Conservation (phyloP, 2,113 vertebrate genomes). For the Hiodon alosoides region DNA sequence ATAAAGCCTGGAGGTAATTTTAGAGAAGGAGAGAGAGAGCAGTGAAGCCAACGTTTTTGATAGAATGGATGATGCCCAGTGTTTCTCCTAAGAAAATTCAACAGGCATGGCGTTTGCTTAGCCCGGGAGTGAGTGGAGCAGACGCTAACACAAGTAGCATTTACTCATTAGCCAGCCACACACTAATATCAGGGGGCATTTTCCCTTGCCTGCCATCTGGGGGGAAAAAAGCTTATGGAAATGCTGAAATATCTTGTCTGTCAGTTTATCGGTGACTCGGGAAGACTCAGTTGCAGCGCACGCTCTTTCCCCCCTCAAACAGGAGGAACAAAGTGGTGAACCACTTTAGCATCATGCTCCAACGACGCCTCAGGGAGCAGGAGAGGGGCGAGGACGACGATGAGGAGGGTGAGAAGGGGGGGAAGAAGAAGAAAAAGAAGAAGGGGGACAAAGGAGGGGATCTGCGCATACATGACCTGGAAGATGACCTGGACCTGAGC, state of each 20-base stretch:
- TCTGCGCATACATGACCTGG: conserved; percentile 81
- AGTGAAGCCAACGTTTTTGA: not conserved
- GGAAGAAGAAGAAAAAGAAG: conserved; percentile 65
- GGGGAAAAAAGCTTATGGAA: no score
- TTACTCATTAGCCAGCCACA: no score
- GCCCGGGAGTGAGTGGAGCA: no score
- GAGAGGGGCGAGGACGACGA: conserved; percentile 72
- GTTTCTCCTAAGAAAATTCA: no score
- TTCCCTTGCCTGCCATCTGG: no score
- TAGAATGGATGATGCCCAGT: no score
- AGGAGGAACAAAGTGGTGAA: conserved; percentile 92
- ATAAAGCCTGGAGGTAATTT: not conserved
- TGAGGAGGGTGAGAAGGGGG: conserved; percentile 65
- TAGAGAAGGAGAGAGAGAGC: not conserved
- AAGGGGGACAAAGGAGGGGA: conserved; percentile 55
- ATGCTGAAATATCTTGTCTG: not conserved
- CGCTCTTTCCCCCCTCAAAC: not conserved
- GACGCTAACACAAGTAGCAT: no score
- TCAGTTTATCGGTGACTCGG: not conserved
- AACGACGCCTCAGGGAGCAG: conserved; percentile 77
- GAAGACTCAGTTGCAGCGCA: not conserved
- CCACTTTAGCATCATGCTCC: conserved; percentile 94
- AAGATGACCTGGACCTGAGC: conserved; percentile 84
- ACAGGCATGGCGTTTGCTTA: no score
- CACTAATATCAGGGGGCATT: no score